These are phyloP conservation scores for Dryobates pubescens DNA, from an alignment of 2,797 vertebrate species.

Conservation along the genomic window DNA sequence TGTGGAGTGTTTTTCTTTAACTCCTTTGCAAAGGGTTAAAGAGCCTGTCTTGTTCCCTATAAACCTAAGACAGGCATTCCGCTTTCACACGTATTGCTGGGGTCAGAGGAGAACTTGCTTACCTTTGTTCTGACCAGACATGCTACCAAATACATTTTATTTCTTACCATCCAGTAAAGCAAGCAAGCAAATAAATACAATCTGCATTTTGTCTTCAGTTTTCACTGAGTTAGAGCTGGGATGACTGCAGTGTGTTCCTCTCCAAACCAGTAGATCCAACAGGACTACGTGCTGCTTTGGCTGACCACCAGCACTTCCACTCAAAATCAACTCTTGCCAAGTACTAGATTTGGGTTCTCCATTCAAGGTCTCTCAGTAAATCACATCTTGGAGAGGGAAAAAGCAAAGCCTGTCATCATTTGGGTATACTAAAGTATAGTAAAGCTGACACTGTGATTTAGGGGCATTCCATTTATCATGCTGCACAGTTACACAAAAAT, in stretches of 20 bases:
- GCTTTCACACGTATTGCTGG: neutral
- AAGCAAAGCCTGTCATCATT: neutral
- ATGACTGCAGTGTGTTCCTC: neutral
- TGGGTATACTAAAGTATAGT: neutral
- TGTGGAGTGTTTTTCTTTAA: too few species aligned
- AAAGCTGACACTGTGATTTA: neutral
- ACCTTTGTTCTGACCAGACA: neutral
- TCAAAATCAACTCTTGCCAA: neutral
- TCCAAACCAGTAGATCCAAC: neutral
- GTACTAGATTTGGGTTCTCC: neutral
- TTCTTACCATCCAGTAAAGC: neutral
- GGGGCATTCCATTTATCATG: neutral
- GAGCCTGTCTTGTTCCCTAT: too few species aligned
- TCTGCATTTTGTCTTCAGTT: neutral
- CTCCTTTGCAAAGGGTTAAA: too few species aligned
- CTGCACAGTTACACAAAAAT: neutral
- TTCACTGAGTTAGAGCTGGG: neutral
- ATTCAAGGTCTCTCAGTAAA: neutral
- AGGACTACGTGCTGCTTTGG: neutral
- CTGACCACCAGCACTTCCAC: neutral
- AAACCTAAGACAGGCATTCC: too few species aligned
- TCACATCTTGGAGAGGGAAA: neutral
- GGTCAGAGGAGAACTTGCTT: neutral
- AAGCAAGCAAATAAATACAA: neutral
- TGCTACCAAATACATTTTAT: neutral